phyloP scores from a whole-genome alignment of 2,113 vertebrate genomes.

The Chlorodrepanis virens region DNA sequence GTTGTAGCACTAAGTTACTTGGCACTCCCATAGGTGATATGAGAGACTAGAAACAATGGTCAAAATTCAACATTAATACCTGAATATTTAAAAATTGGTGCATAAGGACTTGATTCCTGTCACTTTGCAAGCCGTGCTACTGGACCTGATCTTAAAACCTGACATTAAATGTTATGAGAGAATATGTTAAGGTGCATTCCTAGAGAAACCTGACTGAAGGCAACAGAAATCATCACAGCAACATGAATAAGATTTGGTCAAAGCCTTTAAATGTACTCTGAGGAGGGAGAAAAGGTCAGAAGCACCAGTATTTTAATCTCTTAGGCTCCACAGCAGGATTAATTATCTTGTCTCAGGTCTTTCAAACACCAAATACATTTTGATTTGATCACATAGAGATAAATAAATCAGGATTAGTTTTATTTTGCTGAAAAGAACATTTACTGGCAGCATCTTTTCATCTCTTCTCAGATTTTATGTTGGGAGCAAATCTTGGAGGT shows the following conservation, averaged over 20 bases:
- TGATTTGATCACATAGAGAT: neutral
- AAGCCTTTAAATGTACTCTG: neutral
- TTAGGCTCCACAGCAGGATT: neutral
- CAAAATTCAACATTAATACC: neutral
- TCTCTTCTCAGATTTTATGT: neutral
- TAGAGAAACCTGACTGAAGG: neutral
- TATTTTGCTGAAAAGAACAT: neutral
- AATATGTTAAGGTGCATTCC: neutral
- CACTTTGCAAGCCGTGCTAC: neutral
- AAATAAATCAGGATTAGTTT: neutral
- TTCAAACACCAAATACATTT: neutral
- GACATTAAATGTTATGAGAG: neutral
- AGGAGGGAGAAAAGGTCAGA: neutral
- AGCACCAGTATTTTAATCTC: neutral
- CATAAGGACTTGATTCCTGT: neutral
- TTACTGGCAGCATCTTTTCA: neutral
- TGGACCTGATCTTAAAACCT: neutral
- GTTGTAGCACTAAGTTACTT: neutral
- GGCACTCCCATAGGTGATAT: neutral
- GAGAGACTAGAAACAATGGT: neutral
- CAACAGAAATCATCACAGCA: neutral
- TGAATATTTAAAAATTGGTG: neutral
- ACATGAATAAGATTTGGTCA: neutral
- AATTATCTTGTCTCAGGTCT: neutral
- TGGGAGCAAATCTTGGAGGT: neutral